Conservation (phyloP, 1,140 invertebrate species). For the Drosophila guanche region DNA sequence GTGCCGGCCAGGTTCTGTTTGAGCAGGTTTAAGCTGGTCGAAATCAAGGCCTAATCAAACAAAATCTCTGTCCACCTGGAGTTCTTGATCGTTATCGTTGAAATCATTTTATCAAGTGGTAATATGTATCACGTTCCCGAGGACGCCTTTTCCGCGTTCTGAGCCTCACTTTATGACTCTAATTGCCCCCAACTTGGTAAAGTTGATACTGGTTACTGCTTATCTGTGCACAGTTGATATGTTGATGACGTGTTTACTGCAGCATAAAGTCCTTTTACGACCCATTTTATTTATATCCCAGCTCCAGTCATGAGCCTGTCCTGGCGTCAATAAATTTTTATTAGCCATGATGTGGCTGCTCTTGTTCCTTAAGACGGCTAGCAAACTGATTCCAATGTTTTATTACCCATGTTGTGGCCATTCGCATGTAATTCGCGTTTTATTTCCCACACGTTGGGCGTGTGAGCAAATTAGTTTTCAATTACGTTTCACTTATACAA, state of each 20-base stretch:
- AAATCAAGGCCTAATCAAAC: constrained; percentile 23
- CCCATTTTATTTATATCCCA: constrained; percentile 78
- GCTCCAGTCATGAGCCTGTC: constrained; percentile 57
- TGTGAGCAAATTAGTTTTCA: constrained; percentile 70
- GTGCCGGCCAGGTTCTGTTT: too few species aligned
- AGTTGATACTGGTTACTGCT: constrained; percentile 73
- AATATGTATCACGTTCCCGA: constrained; percentile 52
- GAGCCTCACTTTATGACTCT: constrained; percentile 73
- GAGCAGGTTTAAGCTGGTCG: not conserved
- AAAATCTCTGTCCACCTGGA: constrained; percentile 31
- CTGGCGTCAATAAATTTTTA: constrained; percentile 80
- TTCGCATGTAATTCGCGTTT: constrained; percentile 74
- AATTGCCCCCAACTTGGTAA: constrained; percentile 70
- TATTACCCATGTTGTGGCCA: constrained; percentile 73
- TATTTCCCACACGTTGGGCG: constrained; percentile 51
- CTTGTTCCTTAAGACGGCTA: constrained; percentile 59
- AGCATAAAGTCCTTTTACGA: constrained; percentile 81
- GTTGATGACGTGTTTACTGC: constrained; percentile 81
- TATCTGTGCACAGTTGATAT: constrained; percentile 80
- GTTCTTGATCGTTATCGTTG: constrained; percentile 50
- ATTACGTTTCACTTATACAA: constrained; percentile 58
- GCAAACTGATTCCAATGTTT: constrained; percentile 79
- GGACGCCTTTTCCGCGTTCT: constrained; percentile 78
- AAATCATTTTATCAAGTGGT: constrained; percentile 43
- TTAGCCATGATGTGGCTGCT: constrained; percentile 76